These are phyloP conservation scores for Echinarachnius parma DNA, from an alignment of 53 echinoderm and acorn worm species.

Conservation along the genomic window DNA sequence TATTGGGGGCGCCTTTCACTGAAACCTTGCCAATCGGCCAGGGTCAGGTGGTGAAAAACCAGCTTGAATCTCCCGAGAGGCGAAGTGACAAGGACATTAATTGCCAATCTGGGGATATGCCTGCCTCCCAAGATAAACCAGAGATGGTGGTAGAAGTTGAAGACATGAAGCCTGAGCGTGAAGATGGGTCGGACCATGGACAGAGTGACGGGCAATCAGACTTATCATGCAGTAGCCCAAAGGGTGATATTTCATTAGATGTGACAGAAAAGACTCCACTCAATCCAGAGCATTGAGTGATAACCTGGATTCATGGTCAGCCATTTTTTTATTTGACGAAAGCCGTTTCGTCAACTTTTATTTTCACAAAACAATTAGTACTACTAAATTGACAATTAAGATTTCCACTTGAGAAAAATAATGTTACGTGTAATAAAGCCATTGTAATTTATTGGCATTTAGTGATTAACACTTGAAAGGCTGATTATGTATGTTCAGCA, in stretches of 20 bases:
- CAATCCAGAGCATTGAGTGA: not conserved
- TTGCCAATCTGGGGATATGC: conserved; percentile 6
- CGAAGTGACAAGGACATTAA: conserved; percentile 37
- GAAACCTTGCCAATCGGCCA: not conserved
- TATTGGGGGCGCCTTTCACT: not conserved
- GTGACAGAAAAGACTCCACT: conserved; percentile 27
- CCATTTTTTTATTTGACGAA: conserved; percentile 1
- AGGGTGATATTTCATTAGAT: conserved; percentile 7
- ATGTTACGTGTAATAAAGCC: not conserved
- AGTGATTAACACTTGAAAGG: too few species aligned
- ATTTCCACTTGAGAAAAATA: too few species aligned
- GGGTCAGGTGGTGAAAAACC: conserved; percentile 21
- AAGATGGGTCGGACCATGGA: not conserved
- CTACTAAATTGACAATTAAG: too few species aligned
- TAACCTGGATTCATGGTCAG: not conserved
- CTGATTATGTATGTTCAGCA: too few species aligned
- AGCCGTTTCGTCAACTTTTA: too few species aligned
- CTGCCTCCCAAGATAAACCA: not conserved
- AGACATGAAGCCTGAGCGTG: not conserved
- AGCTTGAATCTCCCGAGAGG: conserved; percentile 10
- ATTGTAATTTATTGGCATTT: too few species aligned
- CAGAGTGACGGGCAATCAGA: not conserved
- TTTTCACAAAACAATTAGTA: too few species aligned
- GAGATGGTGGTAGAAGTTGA: not conserved
- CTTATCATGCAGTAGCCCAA: not conserved